Base-by-base conservation (phyloP, 2,797 vertebrate species). In the Vultur gryphus region DNA sequence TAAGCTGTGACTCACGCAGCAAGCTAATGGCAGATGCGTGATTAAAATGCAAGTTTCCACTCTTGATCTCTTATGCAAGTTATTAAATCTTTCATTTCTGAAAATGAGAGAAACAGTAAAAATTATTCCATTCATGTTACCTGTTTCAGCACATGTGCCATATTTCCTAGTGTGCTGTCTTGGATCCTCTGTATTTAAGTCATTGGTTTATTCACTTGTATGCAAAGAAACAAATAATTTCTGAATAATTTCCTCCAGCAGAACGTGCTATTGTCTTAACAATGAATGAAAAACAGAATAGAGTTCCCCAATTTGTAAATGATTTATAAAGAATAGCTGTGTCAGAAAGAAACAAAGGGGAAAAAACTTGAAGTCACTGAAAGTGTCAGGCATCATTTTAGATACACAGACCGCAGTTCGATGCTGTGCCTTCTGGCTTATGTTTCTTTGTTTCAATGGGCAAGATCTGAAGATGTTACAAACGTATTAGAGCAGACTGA, bases 81-180 rank as follows among this genome's bases (percentile, higher is more conserved):
- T 71, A 71, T 66, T 91, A 61, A 87, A 31, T 31, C 10, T 94
- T 86, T 76, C 1, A 13, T 55, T 89, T 89, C 21, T 76, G 69
- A 58, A 90, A 88, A 43, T n/a, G 20, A 77, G 61, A 78, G 65
- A 18, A 67, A 62, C 19, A 29, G 25, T 88, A 72, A 58, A 84
- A 91, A 65, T 41, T 0, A 13, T 11, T 90, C 16, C 16, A 5
- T 85, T 92, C 8, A 8, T 13, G 16, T 72, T 82, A 11, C 59
- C 13, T 69, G 0, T 69, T 81, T 57, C 20, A 26, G 57, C 21
- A 70, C 1, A 26, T 0, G 0, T 85, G 26, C 31, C 0, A 0
- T 67, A 11, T 49, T 78, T 86, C 26, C 26, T 77, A 10, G 11
- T n/a, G 26, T 75, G 10, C 10, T 43, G 0, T 44, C 17, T 51